Conservation (phyloP, 1,140 invertebrate species). For the Paracyclopina nana region DNA sequence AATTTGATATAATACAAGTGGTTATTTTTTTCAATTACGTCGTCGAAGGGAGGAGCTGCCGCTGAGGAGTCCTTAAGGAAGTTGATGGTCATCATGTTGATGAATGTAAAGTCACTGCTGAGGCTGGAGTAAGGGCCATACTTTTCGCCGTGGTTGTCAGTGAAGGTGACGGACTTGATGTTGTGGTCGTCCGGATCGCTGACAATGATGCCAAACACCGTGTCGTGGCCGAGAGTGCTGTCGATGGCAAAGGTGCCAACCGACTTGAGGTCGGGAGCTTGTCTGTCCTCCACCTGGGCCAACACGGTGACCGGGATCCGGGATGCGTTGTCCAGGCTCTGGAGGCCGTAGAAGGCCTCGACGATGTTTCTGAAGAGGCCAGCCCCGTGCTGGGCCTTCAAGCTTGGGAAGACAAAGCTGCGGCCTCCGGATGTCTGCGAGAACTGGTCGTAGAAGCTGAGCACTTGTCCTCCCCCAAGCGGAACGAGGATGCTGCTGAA, state of each 20-base stretch:
- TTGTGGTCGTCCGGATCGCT: constrained; percentile 12
- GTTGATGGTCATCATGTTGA: constrained; percentile 16
- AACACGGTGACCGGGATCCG: not conserved
- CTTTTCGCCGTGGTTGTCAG: constrained; percentile 7
- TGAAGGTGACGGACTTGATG: constrained; percentile 15
- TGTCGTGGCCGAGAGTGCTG: not conserved
- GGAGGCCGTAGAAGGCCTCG: not conserved
- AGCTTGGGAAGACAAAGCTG: constrained; percentile 6
- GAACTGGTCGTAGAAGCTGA: constrained; percentile 8
- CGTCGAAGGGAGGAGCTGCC: constrained; percentile 5
- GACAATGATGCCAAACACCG: constrained; percentile 11
- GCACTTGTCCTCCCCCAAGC: too few relatives aligned
- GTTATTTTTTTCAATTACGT: constrained; percentile 11
- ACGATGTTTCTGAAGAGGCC: not conserved
- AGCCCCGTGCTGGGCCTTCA: not conserved
- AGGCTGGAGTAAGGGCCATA: constrained; percentile 14
- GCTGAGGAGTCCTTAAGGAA: not conserved
- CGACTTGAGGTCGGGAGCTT: not conserved
- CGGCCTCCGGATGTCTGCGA: constrained; percentile 12
- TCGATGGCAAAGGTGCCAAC: constrained; percentile 6
- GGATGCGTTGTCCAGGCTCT: not conserved
- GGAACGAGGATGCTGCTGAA: constrained; percentile 9
- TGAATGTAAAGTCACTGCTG: constrained; percentile 9
- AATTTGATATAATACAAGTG: too few relatives aligned
- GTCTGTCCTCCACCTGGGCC: not conserved